These are phyloP conservation scores for Sphenopsis melanotis DNA, from an alignment of 2,797 vertebrate species.

Conservation along the genomic window DNA sequence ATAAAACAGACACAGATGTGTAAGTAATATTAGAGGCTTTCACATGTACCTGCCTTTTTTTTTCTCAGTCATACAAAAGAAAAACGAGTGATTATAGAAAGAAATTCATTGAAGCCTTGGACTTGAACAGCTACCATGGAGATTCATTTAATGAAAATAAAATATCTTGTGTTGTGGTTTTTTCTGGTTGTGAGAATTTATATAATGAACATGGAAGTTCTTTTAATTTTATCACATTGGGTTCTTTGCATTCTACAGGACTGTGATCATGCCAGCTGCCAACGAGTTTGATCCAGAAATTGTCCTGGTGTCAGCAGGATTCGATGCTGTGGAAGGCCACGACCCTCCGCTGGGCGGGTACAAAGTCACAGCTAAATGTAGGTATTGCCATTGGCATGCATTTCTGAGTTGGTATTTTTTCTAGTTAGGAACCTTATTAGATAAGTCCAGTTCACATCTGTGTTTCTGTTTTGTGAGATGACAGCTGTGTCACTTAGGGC, in stretches of 20 bases:
- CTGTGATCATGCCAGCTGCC: conserved; percentile 80
- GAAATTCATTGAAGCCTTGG: not conserved
- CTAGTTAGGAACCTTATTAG: not conserved
- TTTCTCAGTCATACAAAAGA: not conserved
- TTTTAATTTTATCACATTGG: conserved; percentile 29
- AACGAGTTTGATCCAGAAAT: conserved; percentile 78
- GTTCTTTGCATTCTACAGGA: conserved; percentile 62
- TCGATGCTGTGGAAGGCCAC: conserved; percentile 82
- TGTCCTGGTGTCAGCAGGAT: conserved; percentile 82
- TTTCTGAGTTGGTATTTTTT: not conserved
- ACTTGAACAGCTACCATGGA: not conserved
- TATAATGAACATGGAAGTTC: not conserved
- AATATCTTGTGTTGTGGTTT: not conserved
- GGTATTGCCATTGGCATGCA: conserved; percentile 24
- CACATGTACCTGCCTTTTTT: conserved; percentile 66
- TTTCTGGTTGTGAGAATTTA: conserved; percentile 1
- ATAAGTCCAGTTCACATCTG: not conserved
- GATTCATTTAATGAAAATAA: not conserved
- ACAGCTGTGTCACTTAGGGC: not conserved
- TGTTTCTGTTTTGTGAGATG: not conserved
- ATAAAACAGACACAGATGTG: conserved; percentile 77
- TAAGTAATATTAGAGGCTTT: conserved; percentile 58
- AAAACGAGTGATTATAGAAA: conserved; percentile 1
- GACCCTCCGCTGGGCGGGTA: conserved; percentile 80
- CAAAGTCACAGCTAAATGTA: conserved; percentile 84